A percentile compares a stretch with the other conserved stretches of the same genome.
Evolutionary conservation across 2,113 vertebrate genomes (phyloP).

Genomic region (Leptobrachium leishanense): DNA sequence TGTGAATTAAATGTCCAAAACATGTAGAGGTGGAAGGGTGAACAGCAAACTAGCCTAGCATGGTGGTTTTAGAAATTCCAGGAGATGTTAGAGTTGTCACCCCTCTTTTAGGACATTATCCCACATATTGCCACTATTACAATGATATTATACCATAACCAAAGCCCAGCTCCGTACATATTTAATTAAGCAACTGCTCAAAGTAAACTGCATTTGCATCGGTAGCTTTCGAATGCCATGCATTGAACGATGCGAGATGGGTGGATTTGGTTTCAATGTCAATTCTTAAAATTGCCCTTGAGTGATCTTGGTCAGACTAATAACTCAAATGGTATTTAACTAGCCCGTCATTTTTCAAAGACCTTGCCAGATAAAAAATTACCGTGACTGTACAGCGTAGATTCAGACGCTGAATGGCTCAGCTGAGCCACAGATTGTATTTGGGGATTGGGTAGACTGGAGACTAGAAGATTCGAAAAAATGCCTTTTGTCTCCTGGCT

Average conservation of each 20-base stretch:
- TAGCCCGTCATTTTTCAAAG: background rate
- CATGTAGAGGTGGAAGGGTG: too few species aligned
- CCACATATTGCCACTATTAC: too few species aligned
- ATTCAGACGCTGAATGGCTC: background rate
- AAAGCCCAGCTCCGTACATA: background rate
- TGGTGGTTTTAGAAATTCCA: too few species aligned
- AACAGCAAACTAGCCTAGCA: too few species aligned
- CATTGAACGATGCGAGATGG: background rate
- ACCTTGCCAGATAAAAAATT: background rate
- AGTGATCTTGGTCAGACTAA: slow-evolving; percentile 20
- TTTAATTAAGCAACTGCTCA: background rate
- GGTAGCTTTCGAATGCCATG: background rate
- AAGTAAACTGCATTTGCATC: background rate
- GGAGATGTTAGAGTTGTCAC: background rate
- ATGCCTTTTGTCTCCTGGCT: slow-evolving; percentile 14
- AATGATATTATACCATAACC: background rate
- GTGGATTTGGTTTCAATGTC: background rate
- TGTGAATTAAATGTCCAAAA: too few species aligned
- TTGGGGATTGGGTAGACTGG: background rate
- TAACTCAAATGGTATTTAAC: slow-evolving; percentile 20
- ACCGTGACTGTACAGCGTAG: background rate
- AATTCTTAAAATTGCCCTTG: slow-evolving; percentile 26
- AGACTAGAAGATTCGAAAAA: background rate
- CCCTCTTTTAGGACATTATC: background rate
- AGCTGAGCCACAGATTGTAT: background rate